phyloP scores from a whole-genome alignment of 2,888 invertebrate species.

The Nemotelus pantherinus region DNA sequence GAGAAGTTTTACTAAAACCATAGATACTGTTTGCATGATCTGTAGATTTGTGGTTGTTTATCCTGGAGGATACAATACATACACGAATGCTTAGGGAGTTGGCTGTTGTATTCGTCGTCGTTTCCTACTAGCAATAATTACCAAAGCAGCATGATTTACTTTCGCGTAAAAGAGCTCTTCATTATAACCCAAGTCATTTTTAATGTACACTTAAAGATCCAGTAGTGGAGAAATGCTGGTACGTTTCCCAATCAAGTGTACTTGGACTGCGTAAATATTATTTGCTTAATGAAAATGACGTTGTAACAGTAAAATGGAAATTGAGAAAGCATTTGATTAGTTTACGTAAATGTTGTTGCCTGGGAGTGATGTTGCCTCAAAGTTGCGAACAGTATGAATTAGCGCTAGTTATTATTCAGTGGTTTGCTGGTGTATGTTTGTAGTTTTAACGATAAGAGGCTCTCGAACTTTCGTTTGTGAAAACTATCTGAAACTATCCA shows the following conservation, averaged over 20 bases:
- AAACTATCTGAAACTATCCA: too few species aligned
- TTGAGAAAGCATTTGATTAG: too few species aligned
- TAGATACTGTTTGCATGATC: too few species aligned
- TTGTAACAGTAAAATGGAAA: too few species aligned
- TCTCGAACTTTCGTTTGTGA: too few species aligned
- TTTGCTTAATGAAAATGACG: constrained; percentile 23
- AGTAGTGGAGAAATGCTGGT: background rate
- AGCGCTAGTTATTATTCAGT: too few species aligned
- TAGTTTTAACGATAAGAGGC: too few species aligned
- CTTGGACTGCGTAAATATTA: constrained; percentile 27
- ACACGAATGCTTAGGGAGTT: background rate
- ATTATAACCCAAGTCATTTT: constrained; percentile 38
- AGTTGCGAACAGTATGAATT: too few species aligned
- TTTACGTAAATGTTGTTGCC: too few species aligned
- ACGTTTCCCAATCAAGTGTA: constrained; percentile 29
- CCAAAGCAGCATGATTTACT: constrained; percentile 18
- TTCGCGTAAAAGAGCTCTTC: constrained; percentile 39
- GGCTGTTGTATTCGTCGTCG: background rate
- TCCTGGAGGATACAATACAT: background rate
- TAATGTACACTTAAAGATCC: constrained; percentile 14
- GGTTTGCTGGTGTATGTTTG: too few species aligned
- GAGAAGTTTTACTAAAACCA: background rate
- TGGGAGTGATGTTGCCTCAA: too few species aligned
- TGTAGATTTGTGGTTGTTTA: constrained; percentile 4
- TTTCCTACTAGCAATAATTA: background rate